Base-by-base conservation (phyloP, 2,888 invertebrate species). In the Stegana nigrithorax region DNA sequence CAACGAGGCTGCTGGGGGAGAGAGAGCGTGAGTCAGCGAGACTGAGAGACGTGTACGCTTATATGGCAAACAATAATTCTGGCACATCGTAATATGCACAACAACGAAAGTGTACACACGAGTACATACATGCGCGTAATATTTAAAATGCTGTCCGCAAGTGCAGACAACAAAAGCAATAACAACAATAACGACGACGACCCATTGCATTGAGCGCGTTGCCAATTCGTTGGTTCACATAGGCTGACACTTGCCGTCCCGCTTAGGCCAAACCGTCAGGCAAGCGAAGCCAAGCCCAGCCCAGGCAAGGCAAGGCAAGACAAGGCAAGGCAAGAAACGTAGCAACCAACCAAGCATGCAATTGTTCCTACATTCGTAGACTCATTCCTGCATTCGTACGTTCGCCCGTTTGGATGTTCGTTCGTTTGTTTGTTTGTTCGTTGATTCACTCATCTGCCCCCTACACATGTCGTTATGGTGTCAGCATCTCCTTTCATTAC, bases 401-500 rank as follows among this genome's bases (percentile, higher is more conserved):
- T n/a, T 39, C 2, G 4, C 14, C 14, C 17, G 14, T n/a, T 17
- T n/a, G 39, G n/a, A 5, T 2, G 6, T 32, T n/a, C 3, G 6
- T 32, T n/a, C 32, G 32, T 4, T n/a, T 5, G 32, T 4, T n/a
- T 5, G 32, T 4, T n/a, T 5, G 32, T 32, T n/a, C 5, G 32
- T 32, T n/a, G 3, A 5, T 32, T n/a, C 3, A n/a, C n/a, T n/a
- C n/a, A 2, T 32, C 32, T 32, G 32, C 26, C 14, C 19, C 27
- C 51, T 7, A 8, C 42, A 42, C 26, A 14, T 57, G 42, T 57
- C 42, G 42, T 57, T 57, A 57, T 57, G 42, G 23, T 56, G 42
- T 57, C 42, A 44, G 42, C 42, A 42, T 57, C 57, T 57, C 42
- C 42, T 44, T 57, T 57, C 57, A 57, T 57, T 57, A 57, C 57